Base-by-base conservation (phyloP, 2,888 invertebrate genomes). In the Fragum whitleyi region DNA sequence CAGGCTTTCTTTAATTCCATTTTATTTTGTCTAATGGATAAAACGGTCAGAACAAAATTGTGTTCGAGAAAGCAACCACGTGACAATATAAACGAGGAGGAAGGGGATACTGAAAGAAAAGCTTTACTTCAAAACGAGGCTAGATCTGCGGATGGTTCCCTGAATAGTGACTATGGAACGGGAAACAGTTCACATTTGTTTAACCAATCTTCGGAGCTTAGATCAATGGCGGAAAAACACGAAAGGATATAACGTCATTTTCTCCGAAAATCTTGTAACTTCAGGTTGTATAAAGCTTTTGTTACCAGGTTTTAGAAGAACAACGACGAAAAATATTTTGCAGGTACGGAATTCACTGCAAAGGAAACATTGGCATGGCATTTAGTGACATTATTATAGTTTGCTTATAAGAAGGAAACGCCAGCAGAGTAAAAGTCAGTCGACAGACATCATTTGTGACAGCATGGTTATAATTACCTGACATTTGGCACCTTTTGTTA, bases 11-110 rank as follows among this genome's bases (percentile, higher is more conserved):
- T 77, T 21, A 85, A 85, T 36, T 83, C 69, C 47, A 42, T 85
- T n/a, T 62, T 87, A 16, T 80, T 85, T 47, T 85, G 85, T 67
- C 19, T 87, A 6, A 72, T 81, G 26, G 87, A 87, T 26, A 75
- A 51, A 57, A 76, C 81, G 26, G 78, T 85, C 1, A 21, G 72
- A n/a, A 36, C 53, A 11, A 53, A n/a, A n/a, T 29, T 69, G 16
- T 69, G n/a, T n/a, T 7, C 5, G n/a, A 28, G 32, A 69, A 14
- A 2, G n/a, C 65, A 23, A 42, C 9, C 2, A 5, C 2, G 5
- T 5, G 36, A 1, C n/a, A 19, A 36, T 32, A 16, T 32, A 5
- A 26, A 65, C 21, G 26, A 39, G 23, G 42, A n/a, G 16, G 65
- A 3, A 23, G 16, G 19, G 11, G 42, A 23, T 23, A 42, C 39